These are phyloP conservation scores for Cordilura impudica DNA, from an alignment of 2,888 invertebrate genomes.

Conservation along the genomic window DNA sequence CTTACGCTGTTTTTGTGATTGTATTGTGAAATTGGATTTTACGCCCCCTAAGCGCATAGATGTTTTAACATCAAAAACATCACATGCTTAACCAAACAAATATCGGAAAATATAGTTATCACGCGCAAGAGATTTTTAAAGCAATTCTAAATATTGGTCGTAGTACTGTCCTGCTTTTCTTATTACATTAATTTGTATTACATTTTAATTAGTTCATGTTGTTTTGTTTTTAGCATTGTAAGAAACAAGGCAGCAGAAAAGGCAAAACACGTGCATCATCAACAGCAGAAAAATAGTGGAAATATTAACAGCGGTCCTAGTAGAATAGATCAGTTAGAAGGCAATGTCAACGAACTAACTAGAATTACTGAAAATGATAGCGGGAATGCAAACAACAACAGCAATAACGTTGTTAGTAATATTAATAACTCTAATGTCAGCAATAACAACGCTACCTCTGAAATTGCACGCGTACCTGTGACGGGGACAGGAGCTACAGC, in stretches of 20 bases:
- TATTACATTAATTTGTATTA: too few species aligned
- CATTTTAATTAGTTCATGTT: too few species aligned
- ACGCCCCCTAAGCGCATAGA: too few species aligned
- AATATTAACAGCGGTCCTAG: conserved; percentile 79
- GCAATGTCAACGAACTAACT: conserved; percentile 21
- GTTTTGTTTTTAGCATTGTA: conserved; percentile 87
- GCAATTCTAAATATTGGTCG: too few species aligned
- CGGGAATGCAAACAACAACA: conserved; percentile 39
- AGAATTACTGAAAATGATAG: conserved; percentile 59
- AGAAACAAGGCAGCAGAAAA: conserved; percentile 98
- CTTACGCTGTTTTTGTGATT: too few species aligned
- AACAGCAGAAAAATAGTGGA: conserved; percentile 82
- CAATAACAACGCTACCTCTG: conserved; percentile 79
- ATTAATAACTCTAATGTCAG: conserved; percentile 28
- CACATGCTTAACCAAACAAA: too few species aligned
- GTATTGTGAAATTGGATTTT: too few species aligned
- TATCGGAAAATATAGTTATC: too few species aligned
- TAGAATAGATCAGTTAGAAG: conserved; percentile 44
- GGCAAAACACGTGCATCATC: conserved; percentile 93
- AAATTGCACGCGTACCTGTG: conserved; percentile 84
- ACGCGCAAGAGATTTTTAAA: too few species aligned
- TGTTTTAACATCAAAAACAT: too few species aligned
- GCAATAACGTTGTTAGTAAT: conserved; percentile 13
- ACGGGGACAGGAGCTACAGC: conserved; percentile 64
- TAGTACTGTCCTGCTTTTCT: too few species aligned